These are phyloP conservation scores for Troides aeacus DNA, from an alignment of 2,888 invertebrate genomes.

Conservation along the genomic window DNA sequence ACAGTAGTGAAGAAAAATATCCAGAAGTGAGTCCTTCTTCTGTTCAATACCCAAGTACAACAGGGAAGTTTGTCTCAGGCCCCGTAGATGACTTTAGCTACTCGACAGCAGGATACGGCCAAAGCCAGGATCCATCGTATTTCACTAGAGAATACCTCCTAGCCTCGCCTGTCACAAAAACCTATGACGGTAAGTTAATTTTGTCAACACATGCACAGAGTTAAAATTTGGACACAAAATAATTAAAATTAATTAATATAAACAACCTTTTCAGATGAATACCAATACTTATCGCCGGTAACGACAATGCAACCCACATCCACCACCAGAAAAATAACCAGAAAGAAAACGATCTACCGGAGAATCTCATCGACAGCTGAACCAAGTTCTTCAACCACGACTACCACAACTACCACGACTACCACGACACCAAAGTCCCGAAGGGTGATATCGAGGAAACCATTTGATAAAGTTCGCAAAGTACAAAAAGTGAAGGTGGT, in stretches of 20 bases:
- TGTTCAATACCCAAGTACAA: slow-evolving; percentile 36
- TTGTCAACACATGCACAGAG: not conserved
- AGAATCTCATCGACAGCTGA: slow-evolving; percentile 33
- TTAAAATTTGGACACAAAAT: too few relatives aligned
- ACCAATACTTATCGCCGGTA: slow-evolving; percentile 65
- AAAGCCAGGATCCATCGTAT: slow-evolving; percentile 61
- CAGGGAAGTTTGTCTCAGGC: slow-evolving; percentile 45
- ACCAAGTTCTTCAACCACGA: slow-evolving; percentile 22
- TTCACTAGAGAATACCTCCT: slow-evolving; percentile 72
- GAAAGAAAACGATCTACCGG: slow-evolving; percentile 53
- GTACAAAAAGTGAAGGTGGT: slow-evolving; percentile 25
- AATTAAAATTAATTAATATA: not conserved
- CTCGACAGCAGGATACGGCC: slow-evolving; percentile 55
- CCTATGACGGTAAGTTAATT: slow-evolving; percentile 64
- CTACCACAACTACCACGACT: slow-evolving; percentile 12
- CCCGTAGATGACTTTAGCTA: slow-evolving; percentile 56
- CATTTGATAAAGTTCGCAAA: slow-evolving; percentile 53
- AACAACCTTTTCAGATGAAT: slow-evolving; percentile 56
- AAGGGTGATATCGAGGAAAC: slow-evolving; percentile 46
- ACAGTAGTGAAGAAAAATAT: slow-evolving; percentile 45
- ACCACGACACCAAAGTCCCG: slow-evolving; percentile 32
- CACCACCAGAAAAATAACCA: slow-evolving; percentile 47
- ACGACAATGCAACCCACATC: slow-evolving; percentile 57
- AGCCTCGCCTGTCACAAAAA: slow-evolving; percentile 71
- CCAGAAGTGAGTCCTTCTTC: slow-evolving; percentile 34